phyloP scores from a whole-genome alignment of 2,888 invertebrate species.

The Pyrochroa serraticornis region DNA sequence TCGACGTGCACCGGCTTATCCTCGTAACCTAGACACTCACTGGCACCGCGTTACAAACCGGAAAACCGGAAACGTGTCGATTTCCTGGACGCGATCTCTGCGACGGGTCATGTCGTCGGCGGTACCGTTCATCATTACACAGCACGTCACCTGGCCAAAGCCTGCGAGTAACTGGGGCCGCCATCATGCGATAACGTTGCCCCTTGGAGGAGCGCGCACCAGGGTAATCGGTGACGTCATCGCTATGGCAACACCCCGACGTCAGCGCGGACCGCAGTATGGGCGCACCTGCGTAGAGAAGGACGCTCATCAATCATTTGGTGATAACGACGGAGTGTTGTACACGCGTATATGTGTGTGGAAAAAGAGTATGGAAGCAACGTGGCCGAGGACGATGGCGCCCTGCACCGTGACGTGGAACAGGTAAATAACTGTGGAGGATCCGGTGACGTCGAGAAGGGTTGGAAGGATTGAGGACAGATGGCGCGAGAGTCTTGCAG shows the following conservation, averaged over 20 bases:
- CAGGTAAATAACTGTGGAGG: too few relatives aligned
- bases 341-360: neutral
- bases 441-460: too few relatives aligned
- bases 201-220: conserved; percentile 39
- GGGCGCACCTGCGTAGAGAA: conserved; percentile 34
- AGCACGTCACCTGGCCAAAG: conserved; percentile 37
- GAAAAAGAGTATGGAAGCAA: neutral
- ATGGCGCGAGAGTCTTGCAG: too few relatives aligned
- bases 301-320: conserved; percentile 25
- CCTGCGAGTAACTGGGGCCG: conserved; percentile 40
- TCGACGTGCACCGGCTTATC: conserved; percentile 31
- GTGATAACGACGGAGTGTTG: neutral
- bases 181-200: conserved; percentile 40
- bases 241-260: conserved; percentile 49
- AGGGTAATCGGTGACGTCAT: conserved; percentile 57
- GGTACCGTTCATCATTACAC: conserved; percentile 32
- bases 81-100: conserved; percentile 32
- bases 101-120: conserved; percentile 35
- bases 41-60: conserved; percentile 22
- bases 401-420: too few relatives aligned
- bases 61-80: conserved; percentile 27
- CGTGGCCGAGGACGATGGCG: too few relatives aligned
- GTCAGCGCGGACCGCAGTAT: conserved; percentile 40
- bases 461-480: too few relatives aligned
- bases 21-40: conserved; percentile 37